Conservation (phyloP, 2,113 vertebrate genomes). For the Struthio camelus region DNA sequence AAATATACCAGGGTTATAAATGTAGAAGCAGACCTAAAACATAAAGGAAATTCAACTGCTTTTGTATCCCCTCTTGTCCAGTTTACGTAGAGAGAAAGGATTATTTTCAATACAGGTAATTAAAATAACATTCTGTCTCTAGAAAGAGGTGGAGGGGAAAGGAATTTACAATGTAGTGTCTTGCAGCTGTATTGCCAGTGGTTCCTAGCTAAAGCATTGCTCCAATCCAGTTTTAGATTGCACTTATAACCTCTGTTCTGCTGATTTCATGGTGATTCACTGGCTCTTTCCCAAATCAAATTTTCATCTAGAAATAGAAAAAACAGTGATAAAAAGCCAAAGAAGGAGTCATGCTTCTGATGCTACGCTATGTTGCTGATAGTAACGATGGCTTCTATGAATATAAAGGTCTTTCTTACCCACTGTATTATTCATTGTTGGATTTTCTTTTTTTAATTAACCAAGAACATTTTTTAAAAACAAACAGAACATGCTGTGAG, state of each 20-base stretch:
- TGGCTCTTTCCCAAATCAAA: background rate
- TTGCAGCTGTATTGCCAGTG: background rate
- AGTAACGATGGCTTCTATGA: background rate
- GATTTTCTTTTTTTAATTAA: background rate
- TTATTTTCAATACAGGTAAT: background rate
- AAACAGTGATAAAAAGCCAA: background rate
- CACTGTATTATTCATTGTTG: background rate
- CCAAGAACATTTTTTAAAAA: background rate
- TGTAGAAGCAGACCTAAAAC: background rate
- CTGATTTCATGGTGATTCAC: background rate
- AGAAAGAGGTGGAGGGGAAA: background rate
- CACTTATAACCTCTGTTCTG: background rate
- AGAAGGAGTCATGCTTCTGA: background rate
- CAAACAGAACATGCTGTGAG: constrained; percentile 33
- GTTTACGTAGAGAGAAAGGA: background rate
- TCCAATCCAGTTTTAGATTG: background rate
- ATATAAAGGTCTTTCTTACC: background rate
- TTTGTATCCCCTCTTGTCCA: background rate
- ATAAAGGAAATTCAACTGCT: background rate
- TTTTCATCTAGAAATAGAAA: background rate
- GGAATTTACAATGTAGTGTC: background rate
- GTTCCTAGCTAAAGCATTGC: background rate
- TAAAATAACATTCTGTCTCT: background rate
- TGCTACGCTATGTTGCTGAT: background rate
- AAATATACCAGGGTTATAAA: background rate